phyloP scores from a whole-genome alignment of 2,797 vertebrate genomes.

The Megaceryle alcyon region DNA sequence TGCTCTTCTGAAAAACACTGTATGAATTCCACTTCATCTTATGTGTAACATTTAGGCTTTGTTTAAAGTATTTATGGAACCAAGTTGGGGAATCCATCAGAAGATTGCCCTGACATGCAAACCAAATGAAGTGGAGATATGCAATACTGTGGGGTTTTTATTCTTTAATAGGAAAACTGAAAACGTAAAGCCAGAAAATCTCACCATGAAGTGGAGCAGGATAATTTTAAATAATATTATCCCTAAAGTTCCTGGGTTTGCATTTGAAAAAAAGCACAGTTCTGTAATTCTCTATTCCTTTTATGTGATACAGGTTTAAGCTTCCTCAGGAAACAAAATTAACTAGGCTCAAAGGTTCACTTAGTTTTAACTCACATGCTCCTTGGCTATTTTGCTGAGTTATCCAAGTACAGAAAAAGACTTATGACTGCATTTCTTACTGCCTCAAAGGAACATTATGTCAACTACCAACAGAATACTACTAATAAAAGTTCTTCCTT shows the following conservation, averaged over 20 bases:
- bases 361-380: background rate
- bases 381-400: background rate
- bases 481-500: constrained; percentile 5
- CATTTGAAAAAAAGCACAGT: background rate
- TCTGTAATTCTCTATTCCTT: background rate
- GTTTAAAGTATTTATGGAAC: background rate
- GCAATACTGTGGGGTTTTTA: background rate
- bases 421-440: constrained; percentile 17
- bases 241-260: background rate
- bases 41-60: background rate
- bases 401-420: constrained; percentile 7
- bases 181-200: background rate
- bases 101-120: background rate
- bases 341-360: constrained; percentile 18
- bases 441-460: constrained; percentile 28
- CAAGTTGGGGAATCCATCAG: background rate
- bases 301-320: background rate
- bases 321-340: constrained; percentile 2
- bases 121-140: background rate
- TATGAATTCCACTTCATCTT: background rate
- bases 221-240: background rate
- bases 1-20: background rate
- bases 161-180: background rate
- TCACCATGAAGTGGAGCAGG: background rate
- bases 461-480: background rate